Percentiles rank a stretch among this genome's conserved stretches.
phyloP scores from a whole-genome alignment of 2,113 vertebrate genomes.

The Crotalus tigris region DNA sequence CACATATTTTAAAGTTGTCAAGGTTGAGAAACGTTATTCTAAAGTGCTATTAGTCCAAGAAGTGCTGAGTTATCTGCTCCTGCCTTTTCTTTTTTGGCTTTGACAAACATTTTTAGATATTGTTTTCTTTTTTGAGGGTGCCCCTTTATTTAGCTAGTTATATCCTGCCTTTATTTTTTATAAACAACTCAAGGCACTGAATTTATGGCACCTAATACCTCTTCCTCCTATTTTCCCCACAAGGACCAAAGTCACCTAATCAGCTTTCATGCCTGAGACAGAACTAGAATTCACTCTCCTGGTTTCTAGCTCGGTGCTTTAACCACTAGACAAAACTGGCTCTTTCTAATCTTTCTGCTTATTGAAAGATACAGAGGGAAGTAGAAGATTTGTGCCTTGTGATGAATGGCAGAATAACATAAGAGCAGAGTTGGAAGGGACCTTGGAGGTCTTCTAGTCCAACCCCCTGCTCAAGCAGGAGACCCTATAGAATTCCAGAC shows the following conservation, averaged over 20 bases:
- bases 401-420: neutral
- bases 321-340: neutral
- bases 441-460: neutral
- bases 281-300: neutral
- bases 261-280: neutral
- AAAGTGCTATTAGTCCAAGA: neutral
- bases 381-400: neutral
- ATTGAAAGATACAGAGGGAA: conserved; percentile 2
- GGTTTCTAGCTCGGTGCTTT: neutral
- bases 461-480: neutral
- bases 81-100: neutral
- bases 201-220: neutral
- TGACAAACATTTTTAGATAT: neutral
- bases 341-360: neutral
- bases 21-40: neutral
- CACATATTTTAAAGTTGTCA: neutral
- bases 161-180: neutral
- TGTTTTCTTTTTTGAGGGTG: conserved; percentile 3
- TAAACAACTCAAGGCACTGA: neutral
- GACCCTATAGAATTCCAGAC: neutral
- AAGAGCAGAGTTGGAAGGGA: neutral
- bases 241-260: neutral
- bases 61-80: neutral
- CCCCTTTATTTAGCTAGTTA: neutral
- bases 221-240: neutral